phyloP scores from a whole-genome alignment of 2,113 vertebrate genomes.

The Anoplopoma fimbria region DNA sequence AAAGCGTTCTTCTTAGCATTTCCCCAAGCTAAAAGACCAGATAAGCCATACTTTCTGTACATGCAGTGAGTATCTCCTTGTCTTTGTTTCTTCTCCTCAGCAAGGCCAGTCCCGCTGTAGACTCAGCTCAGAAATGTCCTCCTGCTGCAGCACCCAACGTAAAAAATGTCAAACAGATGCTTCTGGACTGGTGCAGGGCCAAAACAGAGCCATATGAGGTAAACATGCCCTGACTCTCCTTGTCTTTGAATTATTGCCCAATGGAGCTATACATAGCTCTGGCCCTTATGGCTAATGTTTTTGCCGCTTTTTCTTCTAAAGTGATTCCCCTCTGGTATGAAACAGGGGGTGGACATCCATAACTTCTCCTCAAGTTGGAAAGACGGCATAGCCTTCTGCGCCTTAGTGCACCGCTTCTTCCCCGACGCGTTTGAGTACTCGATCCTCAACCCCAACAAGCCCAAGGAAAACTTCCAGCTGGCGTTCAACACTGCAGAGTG shows the following conservation, averaged over 20 bases:
- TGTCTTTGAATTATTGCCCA: slow-evolving; percentile 39
- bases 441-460: slow-evolving; percentile 91
- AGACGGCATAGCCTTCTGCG: slow-evolving; percentile 97
- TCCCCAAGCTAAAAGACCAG: not conserved
- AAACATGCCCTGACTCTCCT: slow-evolving; percentile 54
- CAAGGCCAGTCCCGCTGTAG: slow-evolving; percentile 40
- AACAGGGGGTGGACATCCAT: slow-evolving; percentile 92
- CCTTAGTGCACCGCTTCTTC: slow-evolving; percentile 97
- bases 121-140: slow-evolving; percentile 82
- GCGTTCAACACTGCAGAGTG: slow-evolving; percentile 96
- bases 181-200: slow-evolving; percentile 97
- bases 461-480: slow-evolving; percentile 94
- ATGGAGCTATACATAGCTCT: slow-evolving; percentile 46
- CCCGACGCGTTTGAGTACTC: slow-evolving; percentile 96
- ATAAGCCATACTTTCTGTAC: not conserved
- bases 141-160: slow-evolving; percentile 89
- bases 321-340: not conserved
- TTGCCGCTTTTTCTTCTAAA: not conserved
- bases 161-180: slow-evolving; percentile 99
- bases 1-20: not conserved
- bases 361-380: slow-evolving; percentile 99
- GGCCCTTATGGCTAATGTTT: not conserved
- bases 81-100: slow-evolving; percentile 38
- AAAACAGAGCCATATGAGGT: slow-evolving; percentile 98
- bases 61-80: not conserved